A percentile compares a stretch with the other conserved stretches of the same genome.
These are phyloP conservation scores for Podocnemis expansa DNA, from an alignment of 2,113 vertebrate species.

Conservation along the genomic window DNA sequence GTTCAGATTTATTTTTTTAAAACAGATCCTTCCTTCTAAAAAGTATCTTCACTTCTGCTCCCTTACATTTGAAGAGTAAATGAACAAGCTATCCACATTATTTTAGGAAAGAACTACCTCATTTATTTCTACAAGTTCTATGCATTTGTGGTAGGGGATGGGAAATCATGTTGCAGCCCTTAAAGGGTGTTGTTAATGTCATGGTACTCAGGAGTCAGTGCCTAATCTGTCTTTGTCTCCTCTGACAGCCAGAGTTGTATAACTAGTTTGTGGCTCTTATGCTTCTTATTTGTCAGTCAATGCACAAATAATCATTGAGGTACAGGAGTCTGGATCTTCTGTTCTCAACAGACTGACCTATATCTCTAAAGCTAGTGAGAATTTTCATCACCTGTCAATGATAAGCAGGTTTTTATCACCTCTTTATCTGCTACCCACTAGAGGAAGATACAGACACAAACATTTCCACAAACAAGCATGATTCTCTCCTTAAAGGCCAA, in stretches of 20 bases:
- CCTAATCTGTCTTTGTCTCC: not conserved
- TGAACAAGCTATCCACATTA: not conserved
- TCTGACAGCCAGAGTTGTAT: not conserved
- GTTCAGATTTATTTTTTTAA: not conserved
- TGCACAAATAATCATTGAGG: not conserved
- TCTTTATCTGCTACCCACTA: conserved; percentile 13
- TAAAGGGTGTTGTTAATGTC: not conserved
- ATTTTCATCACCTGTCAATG: conserved; percentile 16
- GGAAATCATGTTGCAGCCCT: not conserved
- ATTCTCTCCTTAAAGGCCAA: not conserved
- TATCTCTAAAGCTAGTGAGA: not conserved
- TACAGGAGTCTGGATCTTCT: not conserved
- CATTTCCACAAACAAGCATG: rapidly evolving
- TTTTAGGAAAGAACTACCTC: not conserved
- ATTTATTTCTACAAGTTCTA: not conserved
- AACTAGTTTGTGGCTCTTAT: not conserved
- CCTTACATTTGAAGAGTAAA: not conserved
- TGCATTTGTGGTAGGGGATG: not conserved
- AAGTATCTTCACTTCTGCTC: not conserved
- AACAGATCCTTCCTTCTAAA: not conserved
- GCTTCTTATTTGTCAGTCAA: conserved; percentile 16
- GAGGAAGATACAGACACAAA: not conserved
- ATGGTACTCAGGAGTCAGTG: not conserved
- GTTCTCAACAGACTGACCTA: not conserved
- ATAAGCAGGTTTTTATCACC: not conserved